A percentile compares a stretch with the other conserved stretches of the same genome.
Conservation (phyloP, 2,113 vertebrate genomes). For the Suncus etruscus region DNA sequence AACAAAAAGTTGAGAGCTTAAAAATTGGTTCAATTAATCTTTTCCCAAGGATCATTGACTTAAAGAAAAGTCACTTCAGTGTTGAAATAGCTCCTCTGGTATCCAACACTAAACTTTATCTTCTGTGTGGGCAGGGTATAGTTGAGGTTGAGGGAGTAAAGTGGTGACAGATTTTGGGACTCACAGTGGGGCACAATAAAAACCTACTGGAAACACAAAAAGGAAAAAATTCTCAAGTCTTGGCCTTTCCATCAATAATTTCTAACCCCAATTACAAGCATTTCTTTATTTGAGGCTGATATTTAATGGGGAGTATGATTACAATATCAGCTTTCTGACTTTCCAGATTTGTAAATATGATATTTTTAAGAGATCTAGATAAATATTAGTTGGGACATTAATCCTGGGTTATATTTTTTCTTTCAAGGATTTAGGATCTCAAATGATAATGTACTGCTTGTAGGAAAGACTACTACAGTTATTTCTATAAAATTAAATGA, state of each 20-base stretch:
- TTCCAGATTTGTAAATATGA: neutral
- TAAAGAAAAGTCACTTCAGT: neutral
- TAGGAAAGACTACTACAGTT: neutral
- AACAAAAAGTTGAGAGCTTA: neutral
- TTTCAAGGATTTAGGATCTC: neutral
- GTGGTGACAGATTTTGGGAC: neutral
- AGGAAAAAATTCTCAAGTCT: neutral
- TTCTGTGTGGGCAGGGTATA: neutral
- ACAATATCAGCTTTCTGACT: neutral
- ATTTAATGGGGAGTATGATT: neutral
- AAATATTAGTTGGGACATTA: neutral
- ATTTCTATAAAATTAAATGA: neutral
- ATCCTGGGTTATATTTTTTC: neutral
- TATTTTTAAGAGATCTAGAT: neutral
- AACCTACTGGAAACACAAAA: neutral
- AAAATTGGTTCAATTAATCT: conserved; percentile 4
- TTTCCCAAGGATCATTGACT: neutral
- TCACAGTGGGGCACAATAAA: neutral
- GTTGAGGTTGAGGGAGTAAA: neutral
- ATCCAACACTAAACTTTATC: neutral
- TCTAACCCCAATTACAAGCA: neutral
- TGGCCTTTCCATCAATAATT: neutral
- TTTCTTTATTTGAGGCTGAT: neutral
- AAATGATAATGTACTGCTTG: neutral
- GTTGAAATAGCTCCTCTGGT: neutral